Conservation (phyloP, 2,888 invertebrate species). For the Diaperis boleti region DNA sequence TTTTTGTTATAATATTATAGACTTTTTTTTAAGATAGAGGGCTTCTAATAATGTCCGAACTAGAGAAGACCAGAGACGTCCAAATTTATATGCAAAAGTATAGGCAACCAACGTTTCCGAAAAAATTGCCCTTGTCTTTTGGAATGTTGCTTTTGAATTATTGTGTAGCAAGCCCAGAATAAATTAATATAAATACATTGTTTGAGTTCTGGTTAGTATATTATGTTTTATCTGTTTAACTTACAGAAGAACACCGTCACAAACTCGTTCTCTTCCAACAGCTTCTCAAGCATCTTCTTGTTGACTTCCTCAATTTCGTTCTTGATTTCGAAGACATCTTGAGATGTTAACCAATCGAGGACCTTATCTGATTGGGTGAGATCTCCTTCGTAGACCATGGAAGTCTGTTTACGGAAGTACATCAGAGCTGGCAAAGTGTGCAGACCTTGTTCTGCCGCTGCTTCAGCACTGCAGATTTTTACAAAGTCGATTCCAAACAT, state of each 20-base stretch:
- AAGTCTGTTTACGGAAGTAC: slow-evolving; percentile 84
- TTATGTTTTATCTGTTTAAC: slow-evolving; percentile 60
- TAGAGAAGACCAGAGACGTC: too few relatives aligned
- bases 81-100: too few relatives aligned
- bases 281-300: slow-evolving; percentile 94
- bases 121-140: too few relatives aligned
- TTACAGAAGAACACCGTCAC: slow-evolving; percentile 96
- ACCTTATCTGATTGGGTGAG: slow-evolving; percentile 88
- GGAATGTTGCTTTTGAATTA: too few relatives aligned
- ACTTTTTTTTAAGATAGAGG: too few relatives aligned
- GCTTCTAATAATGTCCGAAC: too few relatives aligned
- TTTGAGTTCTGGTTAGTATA: background rate
- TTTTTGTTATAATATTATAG: too few relatives aligned
- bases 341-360: slow-evolving; percentile 90
- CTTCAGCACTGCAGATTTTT: slow-evolving; percentile 86
- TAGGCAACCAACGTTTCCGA: too few relatives aligned
- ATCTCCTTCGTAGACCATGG: slow-evolving; percentile 91
- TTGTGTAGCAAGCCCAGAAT: too few relatives aligned
- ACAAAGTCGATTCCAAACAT: slow-evolving; percentile 95
- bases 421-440: slow-evolving; percentile 88
- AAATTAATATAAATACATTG: too few relatives aligned
- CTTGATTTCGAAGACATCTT: slow-evolving; percentile 94
- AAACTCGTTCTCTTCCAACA: slow-evolving; percentile 94
- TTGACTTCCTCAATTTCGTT: slow-evolving; percentile 98
- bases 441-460: slow-evolving; percentile 85